phyloP scores from a whole-genome alignment of 2,797 vertebrate genomes.

The Scomberomorus guttatus region DNA sequence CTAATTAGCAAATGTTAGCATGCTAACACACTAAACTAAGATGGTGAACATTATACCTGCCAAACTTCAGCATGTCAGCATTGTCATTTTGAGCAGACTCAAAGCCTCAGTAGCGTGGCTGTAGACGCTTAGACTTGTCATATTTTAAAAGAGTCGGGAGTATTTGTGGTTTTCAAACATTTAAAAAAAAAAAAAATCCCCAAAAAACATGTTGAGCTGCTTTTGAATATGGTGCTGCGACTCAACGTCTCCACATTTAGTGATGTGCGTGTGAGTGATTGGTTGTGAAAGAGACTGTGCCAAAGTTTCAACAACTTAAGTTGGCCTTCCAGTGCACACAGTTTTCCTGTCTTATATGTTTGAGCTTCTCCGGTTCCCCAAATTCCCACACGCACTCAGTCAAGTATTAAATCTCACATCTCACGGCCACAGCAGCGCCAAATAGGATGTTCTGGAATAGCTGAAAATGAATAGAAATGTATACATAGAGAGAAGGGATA shows the following conservation, averaged over 20 bases:
- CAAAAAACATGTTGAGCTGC: slow-evolving; percentile 4
- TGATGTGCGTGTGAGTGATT: slow-evolving; percentile 48
- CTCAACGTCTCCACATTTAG: slow-evolving; percentile 55
- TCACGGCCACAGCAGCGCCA: slow-evolving; percentile 38
- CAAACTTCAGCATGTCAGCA: background rate
- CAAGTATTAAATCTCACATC: slow-evolving; percentile 72
- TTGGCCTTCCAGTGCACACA: slow-evolving; percentile 14
- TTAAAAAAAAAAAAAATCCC: background rate
- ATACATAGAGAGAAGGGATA: slow-evolving; percentile 10
- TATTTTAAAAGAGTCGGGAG: background rate
- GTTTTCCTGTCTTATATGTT: slow-evolving; percentile 47
- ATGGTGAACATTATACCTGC: background rate
- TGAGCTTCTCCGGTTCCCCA: slow-evolving; percentile 48
- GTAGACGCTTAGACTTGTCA: background rate
- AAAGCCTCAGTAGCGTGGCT: background rate
- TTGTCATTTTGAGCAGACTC: background rate
- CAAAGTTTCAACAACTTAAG: background rate
- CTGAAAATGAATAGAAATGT: slow-evolving; percentile 39
- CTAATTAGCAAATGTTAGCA: too few species aligned
- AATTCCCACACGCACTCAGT: slow-evolving; percentile 69
- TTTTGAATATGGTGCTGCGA: background rate
- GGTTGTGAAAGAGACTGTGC: slow-evolving; percentile 21
- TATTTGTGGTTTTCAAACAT: slow-evolving; percentile 12
- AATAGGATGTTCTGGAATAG: slow-evolving; percentile 62
- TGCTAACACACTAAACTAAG: too few species aligned